Evolutionary conservation across 2,888 invertebrate species (phyloP), one percentile per base, ranked within the genome.

Genomic region (Temnothorax ravouxi): DNA sequence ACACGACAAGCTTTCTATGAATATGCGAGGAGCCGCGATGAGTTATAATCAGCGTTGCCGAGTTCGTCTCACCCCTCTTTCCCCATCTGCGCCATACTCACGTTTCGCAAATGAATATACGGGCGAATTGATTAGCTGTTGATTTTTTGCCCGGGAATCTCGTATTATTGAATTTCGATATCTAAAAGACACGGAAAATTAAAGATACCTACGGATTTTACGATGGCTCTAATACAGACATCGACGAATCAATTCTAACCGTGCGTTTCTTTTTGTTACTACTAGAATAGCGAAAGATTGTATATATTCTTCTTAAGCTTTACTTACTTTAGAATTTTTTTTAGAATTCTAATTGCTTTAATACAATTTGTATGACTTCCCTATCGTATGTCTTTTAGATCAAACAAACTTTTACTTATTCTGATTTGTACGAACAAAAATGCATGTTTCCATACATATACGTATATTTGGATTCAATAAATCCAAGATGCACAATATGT

Each of bases 11-110:
- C 84, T 85, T 87, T 88, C 77, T 86, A 89, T 90, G 89, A 89
- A 89, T 89, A 89, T 89, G 89, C 90, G 88, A 88, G 84, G 82
- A 89, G 81, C 84, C 59, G 86, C 64, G 84, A 61, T 82, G 90
- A 89, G 87, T 88, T 89, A 89, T 89, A 89, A 90, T 86, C 87
- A 79, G 74, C 84, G 74, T 34, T 66, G 59, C 64, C 76, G 82
- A 79, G 69, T 79, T 75, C 21, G 62, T 59, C 62, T 50, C 34
- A 41, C 34, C 47, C 54, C 2, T 29, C 29, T 29, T 3, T 29
- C 54, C 2, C 54, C 38, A 52, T 61, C 18, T 61, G 38, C 5
- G 34, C 44, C 61, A 54, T 29, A 44, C 41, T 69, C 54, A 21
- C 59, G 72, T 80, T 72, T 80, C 38, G 59, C 59, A 72, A 80